These are phyloP conservation scores for Drosophila conformis DNA, from an alignment of 2,888 invertebrate species.

Conservation along the genomic window DNA sequence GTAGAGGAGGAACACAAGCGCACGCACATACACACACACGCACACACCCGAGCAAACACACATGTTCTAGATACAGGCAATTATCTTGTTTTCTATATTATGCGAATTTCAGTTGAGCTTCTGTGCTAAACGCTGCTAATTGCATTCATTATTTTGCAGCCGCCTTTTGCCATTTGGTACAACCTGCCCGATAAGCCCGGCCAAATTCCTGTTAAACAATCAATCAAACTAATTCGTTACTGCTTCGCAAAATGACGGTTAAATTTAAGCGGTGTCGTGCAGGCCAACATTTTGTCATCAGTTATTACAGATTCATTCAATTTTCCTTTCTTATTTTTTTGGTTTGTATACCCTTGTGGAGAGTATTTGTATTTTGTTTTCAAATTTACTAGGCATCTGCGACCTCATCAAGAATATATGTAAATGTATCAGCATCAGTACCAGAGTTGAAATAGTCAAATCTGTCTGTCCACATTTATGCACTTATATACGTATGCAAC, in stretches of 20 bases:
- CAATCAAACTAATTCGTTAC: slow-evolving; percentile 67
- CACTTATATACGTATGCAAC: not conserved
- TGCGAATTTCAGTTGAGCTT: slow-evolving; percentile 5
- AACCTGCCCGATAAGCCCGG: slow-evolving; percentile 22
- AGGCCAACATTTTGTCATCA: slow-evolving; percentile 44
- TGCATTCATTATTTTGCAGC: slow-evolving; percentile 60
- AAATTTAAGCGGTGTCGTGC: slow-evolving; percentile 49
- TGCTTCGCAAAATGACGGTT: slow-evolving; percentile 37
- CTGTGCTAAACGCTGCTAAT: slow-evolving; percentile 62
- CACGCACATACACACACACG: not conserved
- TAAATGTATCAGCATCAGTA: not conserved
- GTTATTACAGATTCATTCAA: slow-evolving; percentile 27
- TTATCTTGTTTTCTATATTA: slow-evolving; percentile 27
- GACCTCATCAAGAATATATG: not conserved
- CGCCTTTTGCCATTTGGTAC: slow-evolving; percentile 38
- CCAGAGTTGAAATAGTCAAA: not conserved
- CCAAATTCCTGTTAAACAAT: slow-evolving; percentile 57
- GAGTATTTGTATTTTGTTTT: not conserved
- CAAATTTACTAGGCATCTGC: not conserved
- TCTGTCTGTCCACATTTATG: not conserved
- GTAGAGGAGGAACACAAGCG: slow-evolving; percentile 28
- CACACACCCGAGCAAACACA: not conserved
- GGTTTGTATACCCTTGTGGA: not conserved
- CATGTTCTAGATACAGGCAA: slow-evolving; percentile 48
- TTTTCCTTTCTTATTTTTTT: slow-evolving; percentile 5